Evolutionary conservation across 1,140 invertebrate genomes (phyloP), one percentile per base, ranked within the genome.

Genomic region (Tetraneura akinire): DNA sequence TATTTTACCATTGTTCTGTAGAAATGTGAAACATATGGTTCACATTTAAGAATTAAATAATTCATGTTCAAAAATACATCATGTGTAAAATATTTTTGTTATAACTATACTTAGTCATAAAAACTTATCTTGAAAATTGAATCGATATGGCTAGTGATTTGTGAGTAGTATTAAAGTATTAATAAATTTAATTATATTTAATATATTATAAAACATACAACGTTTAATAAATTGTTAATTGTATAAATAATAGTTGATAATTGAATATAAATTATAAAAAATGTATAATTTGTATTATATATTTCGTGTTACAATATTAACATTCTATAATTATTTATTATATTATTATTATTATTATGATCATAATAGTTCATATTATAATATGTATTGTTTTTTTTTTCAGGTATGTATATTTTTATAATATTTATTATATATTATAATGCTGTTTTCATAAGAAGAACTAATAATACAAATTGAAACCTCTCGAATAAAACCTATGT

Each of bases 101-200:
- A n/a, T n/a, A n/a, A n/a, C n/a, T n/a, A n/a, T n/a, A n/a, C n/a
- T n/a, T n/a, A n/a, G n/a, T n/a, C n/a, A n/a, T n/a, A n/a, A n/a
- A n/a, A n/a, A n/a, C n/a, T n/a, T n/a, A n/a, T n/a, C n/a, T n/a
- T n/a, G n/a, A n/a, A n/a, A n/a, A n/a, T n/a, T n/a, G n/a, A n/a
- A n/a, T n/a, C n/a, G n/a, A n/a, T n/a, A n/a, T n/a, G n/a, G n/a
- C n/a, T n/a, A n/a, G n/a, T n/a, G n/a, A n/a, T n/a, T n/a, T n/a
- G n/a, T n/a, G n/a, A n/a, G n/a, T n/a, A n/a, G n/a, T n/a, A n/a
- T n/a, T n/a, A n/a, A n/a, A n/a, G n/a, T n/a, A 68, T 68, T 42
- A 42, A 68, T 45, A 71, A 16, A 49, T 4, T 66, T 32, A 71
- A 71, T 51, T 71, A 51, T 51, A 29, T n/a, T 66, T 66, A 66